phyloP scores from a whole-genome alignment of 35 echinoderm and acorn worm genomes.

The Hemicentrotus pulcherrimus region DNA sequence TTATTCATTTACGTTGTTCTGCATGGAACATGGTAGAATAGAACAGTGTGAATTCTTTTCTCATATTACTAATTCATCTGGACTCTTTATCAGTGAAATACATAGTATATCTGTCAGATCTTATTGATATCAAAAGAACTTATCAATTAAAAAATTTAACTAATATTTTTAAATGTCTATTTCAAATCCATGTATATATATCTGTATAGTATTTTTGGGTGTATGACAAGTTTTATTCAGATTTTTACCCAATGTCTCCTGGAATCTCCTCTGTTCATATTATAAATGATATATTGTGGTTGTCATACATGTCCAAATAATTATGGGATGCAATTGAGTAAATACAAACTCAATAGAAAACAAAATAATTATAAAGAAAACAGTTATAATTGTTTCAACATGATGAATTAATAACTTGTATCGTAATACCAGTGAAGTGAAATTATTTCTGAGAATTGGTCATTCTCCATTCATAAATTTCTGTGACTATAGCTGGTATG shows the following conservation, averaged over 20 bases:
- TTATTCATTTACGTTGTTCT: background rate
- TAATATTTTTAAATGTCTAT: background rate
- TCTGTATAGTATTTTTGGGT: background rate
- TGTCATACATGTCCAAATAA: too few species aligned
- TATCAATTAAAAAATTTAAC: background rate
- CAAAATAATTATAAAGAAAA: too few species aligned
- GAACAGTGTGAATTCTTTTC: background rate
- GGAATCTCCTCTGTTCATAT: too few species aligned
- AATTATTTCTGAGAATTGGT: background rate
- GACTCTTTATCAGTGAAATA: background rate
- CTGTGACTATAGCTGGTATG: background rate
- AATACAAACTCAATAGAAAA: too few species aligned
- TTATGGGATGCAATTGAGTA: too few species aligned
- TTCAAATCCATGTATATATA: background rate
- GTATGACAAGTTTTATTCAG: background rate
- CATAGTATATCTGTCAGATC: background rate
- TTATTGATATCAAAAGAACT: background rate
- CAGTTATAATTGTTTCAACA: too few species aligned
- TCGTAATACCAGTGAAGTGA: too few species aligned
- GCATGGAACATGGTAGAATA: slow-evolving; percentile 32
- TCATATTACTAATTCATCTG: slow-evolving; percentile 13
- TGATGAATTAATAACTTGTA: too few species aligned
- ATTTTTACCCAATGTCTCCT: too few species aligned
- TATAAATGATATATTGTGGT: too few species aligned
- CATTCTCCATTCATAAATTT: background rate